Percentiles rank a stretch among this genome's conserved stretches.
Conservation (phyloP, 2,113 vertebrate genomes). For the Bufo bufo region DNA sequence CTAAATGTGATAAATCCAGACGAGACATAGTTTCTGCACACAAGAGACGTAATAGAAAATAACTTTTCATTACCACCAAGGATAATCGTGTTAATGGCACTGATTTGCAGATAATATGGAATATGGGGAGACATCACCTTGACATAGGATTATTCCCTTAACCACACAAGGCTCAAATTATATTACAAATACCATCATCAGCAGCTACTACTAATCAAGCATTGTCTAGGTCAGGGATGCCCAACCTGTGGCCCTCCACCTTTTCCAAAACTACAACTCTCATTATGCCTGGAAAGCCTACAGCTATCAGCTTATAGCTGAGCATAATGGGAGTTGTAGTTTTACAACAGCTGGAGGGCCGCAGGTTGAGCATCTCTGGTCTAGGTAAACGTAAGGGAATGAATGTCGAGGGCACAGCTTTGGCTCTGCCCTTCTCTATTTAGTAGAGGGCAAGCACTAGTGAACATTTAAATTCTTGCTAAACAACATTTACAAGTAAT, state of each 20-base stretch:
- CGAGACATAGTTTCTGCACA: neutral
- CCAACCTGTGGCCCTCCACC: too few species aligned
- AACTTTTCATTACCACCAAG: neutral
- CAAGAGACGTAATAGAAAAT: neutral
- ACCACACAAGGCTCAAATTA: neutral
- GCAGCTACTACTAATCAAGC: neutral
- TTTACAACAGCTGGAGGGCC: too few species aligned
- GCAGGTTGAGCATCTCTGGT: too few species aligned
- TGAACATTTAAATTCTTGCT: neutral
- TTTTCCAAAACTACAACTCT: too few species aligned
- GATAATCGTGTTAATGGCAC: neutral
- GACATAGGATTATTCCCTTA: neutral
- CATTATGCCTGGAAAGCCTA: too few species aligned
- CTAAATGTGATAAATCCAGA: neutral
- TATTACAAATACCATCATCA: neutral
- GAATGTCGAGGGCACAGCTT: neutral
- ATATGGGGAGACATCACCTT: neutral
- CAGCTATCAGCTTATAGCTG: too few species aligned
- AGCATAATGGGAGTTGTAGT: too few species aligned
- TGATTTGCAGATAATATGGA: neutral
- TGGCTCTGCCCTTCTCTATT: neutral
- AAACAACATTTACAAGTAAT: neutral
- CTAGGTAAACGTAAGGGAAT: too few species aligned
- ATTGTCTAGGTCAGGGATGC: neutral
- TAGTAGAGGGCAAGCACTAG: neutral